phyloP scores from a whole-genome alignment of 2,113 vertebrate species.

The Tichodroma muraria region DNA sequence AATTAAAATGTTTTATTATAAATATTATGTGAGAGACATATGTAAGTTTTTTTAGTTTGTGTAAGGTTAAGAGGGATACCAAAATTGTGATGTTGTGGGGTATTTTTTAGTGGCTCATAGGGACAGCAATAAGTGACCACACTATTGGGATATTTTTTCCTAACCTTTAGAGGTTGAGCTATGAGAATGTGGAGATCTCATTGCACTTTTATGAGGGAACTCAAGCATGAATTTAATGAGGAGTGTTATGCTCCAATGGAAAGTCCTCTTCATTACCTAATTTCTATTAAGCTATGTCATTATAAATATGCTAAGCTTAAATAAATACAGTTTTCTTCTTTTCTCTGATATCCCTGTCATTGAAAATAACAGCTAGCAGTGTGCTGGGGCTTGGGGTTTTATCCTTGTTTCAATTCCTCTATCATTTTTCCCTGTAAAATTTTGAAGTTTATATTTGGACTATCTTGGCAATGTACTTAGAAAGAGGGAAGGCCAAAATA shows the following conservation, averaged over 20 bases:
- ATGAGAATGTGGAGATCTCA: background rate
- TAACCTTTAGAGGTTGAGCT: background rate
- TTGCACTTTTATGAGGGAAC: background rate
- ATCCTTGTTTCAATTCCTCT: background rate
- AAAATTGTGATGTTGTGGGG: background rate
- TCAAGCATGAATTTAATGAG: background rate
- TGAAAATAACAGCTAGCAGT: background rate
- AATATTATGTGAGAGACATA: fast-evolving
- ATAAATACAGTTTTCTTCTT: background rate
- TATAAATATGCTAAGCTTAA: conserved; percentile 2
- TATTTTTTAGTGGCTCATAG: background rate
- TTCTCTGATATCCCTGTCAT: background rate
- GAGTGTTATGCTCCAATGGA: background rate
- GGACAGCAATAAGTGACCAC: background rate
- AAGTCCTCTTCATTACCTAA: background rate
- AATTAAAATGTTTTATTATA: background rate
- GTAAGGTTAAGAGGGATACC: background rate
- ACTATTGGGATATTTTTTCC: background rate
- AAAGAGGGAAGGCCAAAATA: conserved; percentile 19
- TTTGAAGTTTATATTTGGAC: conserved; percentile 19
- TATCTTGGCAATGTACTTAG: background rate
- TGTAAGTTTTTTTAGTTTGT: background rate
- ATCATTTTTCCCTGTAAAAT: background rate
- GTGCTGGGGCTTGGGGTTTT: background rate
- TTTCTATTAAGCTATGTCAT: background rate